Base-by-base conservation (phyloP, 2,113 vertebrate genomes). In the Blennius ocellaris region DNA sequence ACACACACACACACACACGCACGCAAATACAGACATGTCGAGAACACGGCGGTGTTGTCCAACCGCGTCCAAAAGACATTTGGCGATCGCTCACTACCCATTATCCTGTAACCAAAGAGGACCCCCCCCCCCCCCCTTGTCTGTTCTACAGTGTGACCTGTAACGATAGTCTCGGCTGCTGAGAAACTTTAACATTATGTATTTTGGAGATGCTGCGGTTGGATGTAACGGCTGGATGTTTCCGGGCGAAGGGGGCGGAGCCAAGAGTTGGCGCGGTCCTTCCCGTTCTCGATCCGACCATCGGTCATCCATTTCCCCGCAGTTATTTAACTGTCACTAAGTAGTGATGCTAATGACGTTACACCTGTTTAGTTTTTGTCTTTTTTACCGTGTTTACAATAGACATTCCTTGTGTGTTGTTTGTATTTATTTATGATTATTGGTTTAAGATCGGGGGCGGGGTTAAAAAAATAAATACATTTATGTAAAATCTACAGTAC, bases 361-460 rank as follows among this genome's bases (percentile, higher is more conserved):
- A 93, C 89, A 90, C 90, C 90, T 77, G 82, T 92, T 94, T 92
- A 92, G 90, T 91, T 92, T 92, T 83, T 81, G 87, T 92, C 95
- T 96, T 96, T 94, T 95, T 95, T 95, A 94, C 91, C 84, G 89
- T 97, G 95, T 93, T 97, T 96, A 96, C 96, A 96, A 96, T 99
- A 98, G 96, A 96, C 97, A 96, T 97, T 98, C 96, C 96, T 96
- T 94, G 96, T 96, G 95, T 98, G 96, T 96, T 85, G 85, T 92
- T 93, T 97, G 96, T 99, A 97, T 99, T 99, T 99, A 99, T 99
- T 99, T 99, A 99, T 98, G 94, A 96, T 96, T 96, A 96, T 95
- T 94, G 93, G 89, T 95, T 96, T 94, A 94, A 95, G 36, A 96
- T 77, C 63, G 63, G 81, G 84, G 64, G 41, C 12, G n/a, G 15